These are phyloP conservation scores for Gymnosoma rotundatum DNA, from an alignment of 2,888 invertebrate species.

Conservation along the genomic window DNA sequence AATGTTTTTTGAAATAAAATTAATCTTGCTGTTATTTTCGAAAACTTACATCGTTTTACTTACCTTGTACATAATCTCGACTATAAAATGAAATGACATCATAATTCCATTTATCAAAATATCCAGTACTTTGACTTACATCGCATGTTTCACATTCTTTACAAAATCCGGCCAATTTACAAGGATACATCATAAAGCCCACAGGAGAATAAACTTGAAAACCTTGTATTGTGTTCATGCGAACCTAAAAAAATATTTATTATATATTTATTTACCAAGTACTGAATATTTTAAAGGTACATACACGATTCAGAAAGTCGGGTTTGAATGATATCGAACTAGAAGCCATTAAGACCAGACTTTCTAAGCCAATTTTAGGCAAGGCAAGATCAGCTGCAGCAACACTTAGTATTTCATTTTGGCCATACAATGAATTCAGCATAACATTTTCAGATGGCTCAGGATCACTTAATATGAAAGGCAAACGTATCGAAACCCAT, in stretches of 20 bases:
- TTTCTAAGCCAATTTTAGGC: conserved; percentile 88
- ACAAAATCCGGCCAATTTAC: conserved; percentile 84
- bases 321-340: conserved; percentile 87
- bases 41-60: conserved; percentile 44
- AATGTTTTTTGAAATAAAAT: too few species aligned
- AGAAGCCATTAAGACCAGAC: conserved; percentile 87
- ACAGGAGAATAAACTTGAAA: conserved; percentile 96
- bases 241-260: conserved; percentile 84
- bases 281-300: conserved; percentile 67
- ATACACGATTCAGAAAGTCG: conserved; percentile 94
- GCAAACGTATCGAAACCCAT: conserved; percentile 88
- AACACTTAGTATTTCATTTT: conserved; percentile 80
- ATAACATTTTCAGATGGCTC: conserved; percentile 74
- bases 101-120: conserved; percentile 89
- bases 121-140: conserved; percentile 89
- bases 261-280: not conserved
- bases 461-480: conserved; percentile 77
- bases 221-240: conserved; percentile 96
- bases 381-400: conserved; percentile 87
- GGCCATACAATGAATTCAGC: conserved; percentile 81
- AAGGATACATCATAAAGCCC: conserved; percentile 93
- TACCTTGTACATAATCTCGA: conserved; percentile 89
- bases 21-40: too few species aligned
- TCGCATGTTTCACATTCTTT: conserved; percentile 84
- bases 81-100: conserved; percentile 91